phyloP scores from a whole-genome alignment of 2,888 invertebrate genomes.

The Pollenia amentaria region DNA sequence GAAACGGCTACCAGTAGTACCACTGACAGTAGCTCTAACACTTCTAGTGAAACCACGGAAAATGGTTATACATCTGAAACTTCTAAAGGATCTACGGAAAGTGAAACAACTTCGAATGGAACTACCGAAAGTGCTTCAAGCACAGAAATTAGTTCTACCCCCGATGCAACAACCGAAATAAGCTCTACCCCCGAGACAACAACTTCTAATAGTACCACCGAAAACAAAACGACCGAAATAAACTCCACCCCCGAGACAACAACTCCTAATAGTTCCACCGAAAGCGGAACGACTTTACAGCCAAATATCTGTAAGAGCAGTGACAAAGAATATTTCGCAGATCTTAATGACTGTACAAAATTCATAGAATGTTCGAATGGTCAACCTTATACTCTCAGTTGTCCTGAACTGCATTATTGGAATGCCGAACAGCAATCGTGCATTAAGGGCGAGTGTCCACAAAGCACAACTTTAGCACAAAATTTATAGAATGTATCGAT shows the following conservation, averaged over 20 bases:
- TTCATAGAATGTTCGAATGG: conserved; percentile 58
- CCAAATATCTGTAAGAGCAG: not conserved
- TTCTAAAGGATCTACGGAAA: not conserved
- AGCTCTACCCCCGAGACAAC: not conserved
- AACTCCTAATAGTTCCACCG: conserved; percentile 11
- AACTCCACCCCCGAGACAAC: not conserved
- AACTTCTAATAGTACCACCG: not conserved
- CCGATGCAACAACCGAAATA: not conserved
- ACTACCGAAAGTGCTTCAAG: not conserved
- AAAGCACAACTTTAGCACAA: not conserved
- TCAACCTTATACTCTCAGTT: not conserved
- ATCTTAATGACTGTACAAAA: conserved; percentile 36
- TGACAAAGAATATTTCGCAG: conserved; percentile 4
- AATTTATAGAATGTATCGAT: conserved; percentile 34
- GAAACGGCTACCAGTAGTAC: not conserved
- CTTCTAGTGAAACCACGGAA: not conserved
- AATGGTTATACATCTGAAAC: not conserved
- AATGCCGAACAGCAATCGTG: conserved; percentile 6
- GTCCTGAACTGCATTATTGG: conserved; percentile 50
- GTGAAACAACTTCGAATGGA: not conserved
- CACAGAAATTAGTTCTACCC: not conserved
- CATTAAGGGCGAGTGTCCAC: conserved; percentile 25
- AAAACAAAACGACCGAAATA: not conserved
- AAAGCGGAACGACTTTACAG: not conserved
- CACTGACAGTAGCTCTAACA: conserved; percentile 12